Conservation (phyloP, 2,113 vertebrate genomes). For the Numenius arquata region DNA sequence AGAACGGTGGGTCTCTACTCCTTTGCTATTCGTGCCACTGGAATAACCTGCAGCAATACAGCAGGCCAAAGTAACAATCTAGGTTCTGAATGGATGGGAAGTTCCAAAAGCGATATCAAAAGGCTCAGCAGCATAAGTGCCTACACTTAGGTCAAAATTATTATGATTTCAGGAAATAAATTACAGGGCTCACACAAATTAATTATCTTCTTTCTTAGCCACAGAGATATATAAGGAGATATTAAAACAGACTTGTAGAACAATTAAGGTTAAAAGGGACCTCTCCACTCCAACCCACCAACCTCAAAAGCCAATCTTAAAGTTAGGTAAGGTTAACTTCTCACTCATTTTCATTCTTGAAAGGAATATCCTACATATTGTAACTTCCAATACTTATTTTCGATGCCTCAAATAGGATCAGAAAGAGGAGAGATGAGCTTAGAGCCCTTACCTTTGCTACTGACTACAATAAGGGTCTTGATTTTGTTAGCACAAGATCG, state of each 20-base stretch:
- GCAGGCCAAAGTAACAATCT: not conserved
- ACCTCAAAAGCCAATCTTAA: not conserved
- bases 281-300: not conserved
- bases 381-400: not conserved
- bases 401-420: not conserved
- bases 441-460: not conserved
- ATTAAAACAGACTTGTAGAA: not conserved
- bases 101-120: not conserved
- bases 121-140: not conserved
- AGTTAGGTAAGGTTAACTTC: not conserved
- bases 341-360: not conserved
- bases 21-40: not conserved
- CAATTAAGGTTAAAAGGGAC: not conserved
- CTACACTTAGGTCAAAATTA: not conserved
- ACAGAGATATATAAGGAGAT: not conserved
- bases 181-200: constrained; percentile 4
- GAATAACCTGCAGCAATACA: not conserved
- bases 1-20: not conserved
- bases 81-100: not conserved
- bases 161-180: constrained; percentile 36
- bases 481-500: not conserved
- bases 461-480: not conserved
- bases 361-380: not conserved
- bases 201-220: not conserved
- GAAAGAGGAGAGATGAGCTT: not conserved